Percentiles rank a stretch among this genome's conserved stretches.
Evolutionary conservation across 2,797 vertebrate genomes (phyloP).

Genomic region (Chaetodon trifasciatus): DNA sequence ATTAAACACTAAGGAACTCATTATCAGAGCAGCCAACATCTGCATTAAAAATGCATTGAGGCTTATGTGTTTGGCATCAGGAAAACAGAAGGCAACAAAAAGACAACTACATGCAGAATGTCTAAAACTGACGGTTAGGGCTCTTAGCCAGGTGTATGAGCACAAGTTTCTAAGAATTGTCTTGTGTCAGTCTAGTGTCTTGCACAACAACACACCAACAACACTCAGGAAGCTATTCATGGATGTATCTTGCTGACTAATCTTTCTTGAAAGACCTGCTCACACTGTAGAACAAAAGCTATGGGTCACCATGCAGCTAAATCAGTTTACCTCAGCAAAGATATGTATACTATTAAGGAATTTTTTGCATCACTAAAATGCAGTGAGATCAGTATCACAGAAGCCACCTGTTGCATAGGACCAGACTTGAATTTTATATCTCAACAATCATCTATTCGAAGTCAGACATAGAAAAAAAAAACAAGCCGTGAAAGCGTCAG

Average conservation of each 20-base stretch:
- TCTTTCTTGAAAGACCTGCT: conserved; percentile 1
- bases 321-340: neutral
- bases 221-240: neutral
- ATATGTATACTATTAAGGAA: neutral
- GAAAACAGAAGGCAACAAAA: conserved; percentile 8
- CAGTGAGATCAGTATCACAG: neutral
- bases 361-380: neutral
- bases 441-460: neutral
- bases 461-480: conserved; percentile 12
- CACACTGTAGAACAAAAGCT: neutral
- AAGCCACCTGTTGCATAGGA: conserved; percentile 23
- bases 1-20: conserved; percentile 26
- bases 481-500: conserved; percentile 17
- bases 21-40: conserved; percentile 18
- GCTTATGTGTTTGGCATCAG: conserved; percentile 17
- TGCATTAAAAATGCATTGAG: conserved; percentile 29
- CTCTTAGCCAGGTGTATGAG: neutral
- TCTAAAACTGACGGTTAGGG: neutral
- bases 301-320: neutral
- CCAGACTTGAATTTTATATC: neutral
- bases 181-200: neutral
- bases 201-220: conserved; percentile 4
- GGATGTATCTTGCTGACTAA: conserved; percentile 38
- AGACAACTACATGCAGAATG: neutral
- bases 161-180: neutral